Evolutionary conservation across 2,888 invertebrate species (phyloP).

Genomic region (Poecilobothrus nobilitatus): DNA sequence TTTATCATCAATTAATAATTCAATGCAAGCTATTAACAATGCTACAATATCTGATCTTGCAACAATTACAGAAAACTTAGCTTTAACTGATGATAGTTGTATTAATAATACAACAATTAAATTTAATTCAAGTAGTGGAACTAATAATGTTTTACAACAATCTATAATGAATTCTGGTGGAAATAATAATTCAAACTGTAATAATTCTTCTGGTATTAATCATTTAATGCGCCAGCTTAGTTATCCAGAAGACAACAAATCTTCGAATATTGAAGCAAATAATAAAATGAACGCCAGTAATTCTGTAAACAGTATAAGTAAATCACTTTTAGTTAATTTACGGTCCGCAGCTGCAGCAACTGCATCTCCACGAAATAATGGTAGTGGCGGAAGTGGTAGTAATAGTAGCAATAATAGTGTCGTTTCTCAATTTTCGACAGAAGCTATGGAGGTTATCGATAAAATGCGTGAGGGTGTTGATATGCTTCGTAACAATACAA

Average conservation of each 20-base stretch:
- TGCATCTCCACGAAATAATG: conserved; percentile 13
- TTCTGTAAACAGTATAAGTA: conserved; percentile 38
- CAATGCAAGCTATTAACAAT: conserved; percentile 55
- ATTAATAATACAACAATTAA: conserved; percentile 48
- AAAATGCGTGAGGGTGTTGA: conserved; percentile 62
- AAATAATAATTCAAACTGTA: conserved; percentile 8
- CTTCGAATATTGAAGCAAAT: conserved; percentile 41
- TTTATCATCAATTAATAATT: conserved; percentile 63
- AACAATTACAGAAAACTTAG: conserved; percentile 76
- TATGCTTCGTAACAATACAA: conserved; percentile 67
- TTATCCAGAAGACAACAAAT: conserved; percentile 47
- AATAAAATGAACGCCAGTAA: conserved; percentile 44
- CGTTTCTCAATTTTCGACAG: conserved; percentile 37
- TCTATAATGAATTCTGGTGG: conserved; percentile 30
- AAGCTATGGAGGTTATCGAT: conserved; percentile 56
- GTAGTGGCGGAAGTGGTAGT: background rate
- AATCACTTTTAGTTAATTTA: conserved; percentile 38
- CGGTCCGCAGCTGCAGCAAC: conserved; percentile 25
- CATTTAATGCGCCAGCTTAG: conserved; percentile 35
- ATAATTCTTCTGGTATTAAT: conserved; percentile 15
- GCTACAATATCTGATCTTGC: conserved; percentile 57
- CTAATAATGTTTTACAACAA: conserved; percentile 34
- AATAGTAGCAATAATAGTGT: background rate
- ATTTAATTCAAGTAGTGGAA: conserved; percentile 13
- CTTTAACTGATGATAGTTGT: conserved; percentile 57